phyloP scores from a whole-genome alignment of 1,140 invertebrate genomes.

The Tachypleus tridentatus region DNA sequence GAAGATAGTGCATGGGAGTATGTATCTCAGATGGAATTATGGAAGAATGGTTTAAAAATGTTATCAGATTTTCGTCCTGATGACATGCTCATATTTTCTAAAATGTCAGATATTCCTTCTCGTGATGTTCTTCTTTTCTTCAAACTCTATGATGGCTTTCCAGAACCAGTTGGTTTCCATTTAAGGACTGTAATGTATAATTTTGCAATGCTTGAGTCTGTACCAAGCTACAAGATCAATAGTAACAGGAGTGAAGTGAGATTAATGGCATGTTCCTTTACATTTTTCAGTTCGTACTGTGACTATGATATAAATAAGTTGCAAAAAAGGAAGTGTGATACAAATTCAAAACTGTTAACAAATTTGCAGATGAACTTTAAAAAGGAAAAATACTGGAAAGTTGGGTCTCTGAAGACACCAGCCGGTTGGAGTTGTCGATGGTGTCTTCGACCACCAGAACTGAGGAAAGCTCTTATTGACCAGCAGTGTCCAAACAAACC shows the following conservation, averaged over 20 bases:
- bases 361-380: too few relatives aligned
- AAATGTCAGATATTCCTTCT: slow-evolving; percentile 13
- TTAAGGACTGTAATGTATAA: slow-evolving; percentile 15
- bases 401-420: background rate
- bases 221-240: slow-evolving; percentile 6
- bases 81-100: slow-evolving; percentile 17
- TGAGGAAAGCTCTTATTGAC: too few relatives aligned
- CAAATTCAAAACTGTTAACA: background rate
- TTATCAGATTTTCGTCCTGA: slow-evolving; percentile 20
- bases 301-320: slow-evolving; percentile 9
- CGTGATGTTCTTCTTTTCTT: slow-evolving; percentile 19
- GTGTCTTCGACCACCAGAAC: too few relatives aligned
- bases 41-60: slow-evolving; percentile 11
- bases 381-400: background rate
- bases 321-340: slow-evolving; percentile 5
- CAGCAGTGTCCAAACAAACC: too few relatives aligned
- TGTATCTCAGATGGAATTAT: slow-evolving; percentile 11
- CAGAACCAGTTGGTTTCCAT: slow-evolving; percentile 16
- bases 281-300: slow-evolving; percentile 11
- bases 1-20: background rate
- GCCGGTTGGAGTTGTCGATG: background rate
- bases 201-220: slow-evolving; percentile 4
- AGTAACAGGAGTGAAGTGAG: slow-evolving; percentile 5
- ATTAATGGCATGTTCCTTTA: slow-evolving; percentile 12
- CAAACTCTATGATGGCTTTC: slow-evolving; percentile 19